Base-by-base conservation (phyloP, 2,113 vertebrate genomes). In the Protobothrops mucrosquamatus region DNA sequence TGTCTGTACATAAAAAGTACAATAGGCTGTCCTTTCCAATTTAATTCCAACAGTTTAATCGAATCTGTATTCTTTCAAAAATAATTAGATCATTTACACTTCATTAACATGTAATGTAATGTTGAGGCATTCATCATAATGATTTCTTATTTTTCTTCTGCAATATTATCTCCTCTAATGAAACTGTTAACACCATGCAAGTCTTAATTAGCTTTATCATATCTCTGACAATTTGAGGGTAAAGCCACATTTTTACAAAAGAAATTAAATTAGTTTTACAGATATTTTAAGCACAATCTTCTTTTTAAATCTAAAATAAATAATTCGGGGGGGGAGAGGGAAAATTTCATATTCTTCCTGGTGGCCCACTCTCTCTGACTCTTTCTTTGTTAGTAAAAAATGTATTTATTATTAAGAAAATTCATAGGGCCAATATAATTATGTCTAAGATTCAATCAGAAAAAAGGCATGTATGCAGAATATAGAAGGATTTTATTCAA, bases 1-100 rank as follows among this genome's bases (percentile, higher is more conserved):
- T 99, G 99, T 99, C 98, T 99, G 99, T 99, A 99, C 98, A 98
- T 98, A 98, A 98, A 98, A 98, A 99, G 98, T 98, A 98, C 98
- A 98, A 98, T 98, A 97, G 98, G 98, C 98, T 99, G 98, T 99
- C 99, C 99, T 99, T 99, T 99, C 99, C 98, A 98, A 98, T 98
- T 98, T 98, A 98, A 98, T 98, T 97, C 98, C 97, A 94, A 98
- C 98, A 98, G 98, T 99, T 99, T 99, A 99, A 99, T 99, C 99
- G 99, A 99, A 99, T 99, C 99, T 99, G 98, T 98, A 98, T 98
- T 99, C 99, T 99, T 99, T 99, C 99, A 99, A 99, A 99, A 99
- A 99, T 99, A 99, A 99, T 99, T 99, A 99, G 99, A 99, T 99
- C 98, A 99, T 99, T 99, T 99, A 99, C 99, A 99, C 99, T 99